These are phyloP conservation scores for Eclectus roratus DNA, from an alignment of 2,113 vertebrate genomes.

Conservation along the genomic window DNA sequence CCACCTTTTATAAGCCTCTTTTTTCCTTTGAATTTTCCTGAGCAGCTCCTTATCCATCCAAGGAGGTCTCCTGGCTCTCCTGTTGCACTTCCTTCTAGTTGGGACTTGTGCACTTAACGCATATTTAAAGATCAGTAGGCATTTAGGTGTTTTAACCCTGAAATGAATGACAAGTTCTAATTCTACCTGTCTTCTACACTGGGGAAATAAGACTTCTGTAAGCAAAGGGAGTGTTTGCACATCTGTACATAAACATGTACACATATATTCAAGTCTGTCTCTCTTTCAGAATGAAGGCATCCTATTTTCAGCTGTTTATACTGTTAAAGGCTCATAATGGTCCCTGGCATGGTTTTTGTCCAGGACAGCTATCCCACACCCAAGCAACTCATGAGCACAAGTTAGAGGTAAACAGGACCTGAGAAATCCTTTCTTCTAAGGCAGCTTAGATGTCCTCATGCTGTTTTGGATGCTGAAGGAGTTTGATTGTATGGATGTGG, in stretches of 20 bases:
- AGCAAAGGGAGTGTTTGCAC: neutral
- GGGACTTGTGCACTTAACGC: neutral
- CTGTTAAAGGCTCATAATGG: neutral
- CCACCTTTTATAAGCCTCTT: no score
- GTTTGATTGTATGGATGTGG: neutral
- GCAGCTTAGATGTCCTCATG: neutral
- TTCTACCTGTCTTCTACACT: neutral
- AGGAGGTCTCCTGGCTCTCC: no score
- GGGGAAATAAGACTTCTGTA: neutral
- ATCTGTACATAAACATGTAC: neutral
- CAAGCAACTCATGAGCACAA: neutral
- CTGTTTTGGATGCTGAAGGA: neutral
- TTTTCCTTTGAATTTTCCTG: no score
- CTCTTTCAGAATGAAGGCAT: neutral
- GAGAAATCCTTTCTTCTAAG: neutral
- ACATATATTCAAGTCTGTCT: neutral
- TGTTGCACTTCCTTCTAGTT: no score
- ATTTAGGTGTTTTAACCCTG: neutral
- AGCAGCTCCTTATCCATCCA: no score
- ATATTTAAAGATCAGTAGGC: neutral
- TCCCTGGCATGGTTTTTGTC: neutral
- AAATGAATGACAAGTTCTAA: neutral
- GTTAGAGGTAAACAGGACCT: neutral
- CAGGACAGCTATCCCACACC: neutral
- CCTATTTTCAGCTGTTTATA: neutral